Base-by-base conservation (phyloP, 2,113 vertebrate species). In the Halcyon malimbica region DNA sequence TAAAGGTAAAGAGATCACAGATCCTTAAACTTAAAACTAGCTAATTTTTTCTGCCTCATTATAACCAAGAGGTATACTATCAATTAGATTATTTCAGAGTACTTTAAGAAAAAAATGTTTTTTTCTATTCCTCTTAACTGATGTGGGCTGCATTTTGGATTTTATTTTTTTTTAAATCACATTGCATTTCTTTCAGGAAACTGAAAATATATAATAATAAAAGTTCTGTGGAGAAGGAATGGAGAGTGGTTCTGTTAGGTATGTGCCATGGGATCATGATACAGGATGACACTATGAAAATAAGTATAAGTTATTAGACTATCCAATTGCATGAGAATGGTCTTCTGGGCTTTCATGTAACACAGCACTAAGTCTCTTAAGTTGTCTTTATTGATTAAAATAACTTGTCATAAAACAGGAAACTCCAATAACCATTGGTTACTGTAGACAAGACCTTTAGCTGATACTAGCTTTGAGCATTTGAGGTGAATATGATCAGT, bases 341-440 rank as follows among this genome's bases (percentile, higher is more conserved):
- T 80, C 74, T 76, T 81, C 35, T 74, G 51, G 33, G 33, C 35
- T 92, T 83, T 88, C 48, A 84, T 29, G 56, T 13, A 87, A 13
- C 64, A 81, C 16, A 67, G 13, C 7, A 60, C 18, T 44, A 65
- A 69, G 48, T 56, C 42, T 80, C 39, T 83, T 86, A 83, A 41
- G 10, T 77, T 86, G 56, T 86, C 76, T 90, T 63, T 31, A 60
- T 89, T 76, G 60, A 53, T 95, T 92, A 87, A 89, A 89, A 82
- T 57, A 82, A 16, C 51, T 79, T 92, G 69, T 89, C 80, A 87
- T 62, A 75, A 90, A 93, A 60, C 26, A 82, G 48, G 62, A 64
- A 83, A 24, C 13, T 84, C 77, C 50, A 31, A 81, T 84, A 94
- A 60, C 56, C 73, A 75, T 48, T 64, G 76, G 79, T 81, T 90